These are phyloP conservation scores for Tachysurus fulvidraco DNA, from an alignment of 2,113 vertebrate genomes.

Conservation along the genomic window DNA sequence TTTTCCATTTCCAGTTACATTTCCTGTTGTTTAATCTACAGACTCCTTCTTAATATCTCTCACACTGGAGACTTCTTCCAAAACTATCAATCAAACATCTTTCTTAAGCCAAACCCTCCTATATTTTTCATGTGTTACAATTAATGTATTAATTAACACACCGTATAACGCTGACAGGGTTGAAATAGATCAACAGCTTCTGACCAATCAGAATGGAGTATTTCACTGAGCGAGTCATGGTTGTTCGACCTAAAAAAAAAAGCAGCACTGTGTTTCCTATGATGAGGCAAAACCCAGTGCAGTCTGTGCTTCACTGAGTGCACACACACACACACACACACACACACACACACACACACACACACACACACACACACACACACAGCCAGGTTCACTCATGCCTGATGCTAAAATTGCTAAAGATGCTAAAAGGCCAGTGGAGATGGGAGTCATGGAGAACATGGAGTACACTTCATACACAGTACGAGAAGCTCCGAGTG, in stretches of 20 bases:
- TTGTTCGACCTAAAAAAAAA: not conserved
- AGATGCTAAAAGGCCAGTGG: slow-evolving; percentile 24
- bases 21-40: not conserved
- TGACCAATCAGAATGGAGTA: slow-evolving; percentile 1
- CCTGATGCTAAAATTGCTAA: slow-evolving; percentile 12
- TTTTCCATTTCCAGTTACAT: not conserved
- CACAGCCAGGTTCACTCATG: slow-evolving; percentile 16
- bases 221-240: not conserved
- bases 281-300: slow-evolving; percentile 1
- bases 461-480: not conserved
- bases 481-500: not conserved
- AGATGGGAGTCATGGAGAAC: not conserved
- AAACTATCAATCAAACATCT: not conserved
- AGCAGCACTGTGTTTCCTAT: not conserved
- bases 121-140: not conserved
- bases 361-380: slow-evolving; percentile 20
- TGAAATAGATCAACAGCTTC: not conserved
- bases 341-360: slow-evolving; percentile 12
- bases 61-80: not conserved
- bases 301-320: slow-evolving; percentile 5
- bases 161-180: not conserved
- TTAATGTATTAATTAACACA: not conserved
- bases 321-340: slow-evolving; percentile 8
- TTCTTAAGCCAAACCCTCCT: not conserved
- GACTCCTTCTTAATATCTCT: not conserved